Conservation (phyloP, 23 tunicate species). For the Styela clava region DNA sequence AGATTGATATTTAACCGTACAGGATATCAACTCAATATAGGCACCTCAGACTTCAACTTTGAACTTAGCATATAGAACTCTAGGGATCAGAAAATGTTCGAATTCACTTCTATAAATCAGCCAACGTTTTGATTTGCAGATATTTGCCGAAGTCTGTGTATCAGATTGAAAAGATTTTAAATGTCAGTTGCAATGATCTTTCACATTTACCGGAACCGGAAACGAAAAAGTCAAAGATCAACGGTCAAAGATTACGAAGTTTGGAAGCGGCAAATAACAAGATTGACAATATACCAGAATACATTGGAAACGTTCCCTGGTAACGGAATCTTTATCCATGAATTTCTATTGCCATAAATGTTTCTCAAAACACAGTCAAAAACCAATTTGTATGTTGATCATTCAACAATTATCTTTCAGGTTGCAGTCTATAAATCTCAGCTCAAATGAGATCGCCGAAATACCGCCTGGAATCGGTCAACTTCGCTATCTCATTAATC, state of each 20-base stretch:
- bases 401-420: slow-evolving; percentile 8
- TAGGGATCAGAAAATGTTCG: no score
- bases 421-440: slow-evolving; percentile 50
- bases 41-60: no score
- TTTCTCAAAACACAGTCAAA: not conserved
- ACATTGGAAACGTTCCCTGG: slow-evolving; percentile 40
- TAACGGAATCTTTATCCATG: not conserved
- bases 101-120: no score
- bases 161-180: slow-evolving; percentile 58
- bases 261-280: slow-evolving; percentile 75
- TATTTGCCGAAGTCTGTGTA: slow-evolving; percentile 70
- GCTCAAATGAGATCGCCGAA: slow-evolving; percentile 43
- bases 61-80: no score
- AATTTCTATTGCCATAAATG: not conserved
- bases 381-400: not conserved
- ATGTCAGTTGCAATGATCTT: slow-evolving; percentile 44
- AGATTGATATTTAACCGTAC: no score
- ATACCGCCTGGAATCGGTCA: slow-evolving; percentile 52
- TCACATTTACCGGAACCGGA: slow-evolving; percentile 69
- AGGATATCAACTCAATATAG: no score
- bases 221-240: slow-evolving; percentile 32
- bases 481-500: slow-evolving; percentile 34
- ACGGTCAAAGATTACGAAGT: slow-evolving; percentile 26
- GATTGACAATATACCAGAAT: slow-evolving; percentile 47
- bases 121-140: no score